Evolutionary conservation across 2,888 invertebrate species (phyloP).

Genomic region (Drosophila helvetica): DNA sequence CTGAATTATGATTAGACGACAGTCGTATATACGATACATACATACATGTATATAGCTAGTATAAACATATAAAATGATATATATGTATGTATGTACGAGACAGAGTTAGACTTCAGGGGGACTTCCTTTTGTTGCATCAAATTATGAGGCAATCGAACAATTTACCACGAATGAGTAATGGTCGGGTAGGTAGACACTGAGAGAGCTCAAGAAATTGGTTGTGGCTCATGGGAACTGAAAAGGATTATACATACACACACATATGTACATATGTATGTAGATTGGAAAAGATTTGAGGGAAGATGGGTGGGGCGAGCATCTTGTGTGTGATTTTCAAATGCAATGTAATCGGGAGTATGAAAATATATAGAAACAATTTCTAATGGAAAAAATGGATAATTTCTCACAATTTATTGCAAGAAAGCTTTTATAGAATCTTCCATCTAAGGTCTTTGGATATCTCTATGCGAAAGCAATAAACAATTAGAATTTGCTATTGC

Average conservation of each 20-base stretch:
- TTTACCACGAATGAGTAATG: constrained; percentile 33
- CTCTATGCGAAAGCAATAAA: no score
- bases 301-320: no score
- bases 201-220: background rate
- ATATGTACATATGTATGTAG: no score
- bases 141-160: constrained; percentile 38
- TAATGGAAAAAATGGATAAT: background rate
- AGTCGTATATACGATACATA: constrained; percentile 60
- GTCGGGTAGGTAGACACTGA: background rate
- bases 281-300: background rate
- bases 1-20: constrained; percentile 73
- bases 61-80: background rate
- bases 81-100: background rate
- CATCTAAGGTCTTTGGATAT: background rate
- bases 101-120: background rate
- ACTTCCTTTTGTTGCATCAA: constrained; percentile 35
- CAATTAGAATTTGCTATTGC: no score
- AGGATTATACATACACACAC: background rate
- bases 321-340: no score
- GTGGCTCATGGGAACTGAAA: background rate
- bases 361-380: background rate
- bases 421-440: background rate
- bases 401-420: background rate
- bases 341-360: background rate
- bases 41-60: constrained; percentile 12